Evolutionary conservation across 2,888 invertebrate species (phyloP).

Genomic region (Nineta flava): DNA sequence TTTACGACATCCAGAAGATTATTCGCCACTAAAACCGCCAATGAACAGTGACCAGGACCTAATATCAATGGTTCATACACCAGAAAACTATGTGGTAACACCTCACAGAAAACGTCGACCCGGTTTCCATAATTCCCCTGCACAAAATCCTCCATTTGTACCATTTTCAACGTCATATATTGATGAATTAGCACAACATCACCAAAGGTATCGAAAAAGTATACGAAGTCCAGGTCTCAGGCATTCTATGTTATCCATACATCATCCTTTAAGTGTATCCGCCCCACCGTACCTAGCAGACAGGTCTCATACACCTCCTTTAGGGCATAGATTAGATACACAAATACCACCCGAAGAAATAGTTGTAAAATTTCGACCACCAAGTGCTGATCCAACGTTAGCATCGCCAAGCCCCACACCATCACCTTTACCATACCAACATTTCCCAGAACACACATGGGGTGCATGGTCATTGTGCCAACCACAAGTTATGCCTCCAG

Average conservation of each 20-base stretch:
- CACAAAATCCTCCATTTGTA: constrained; percentile 75
- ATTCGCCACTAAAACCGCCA: constrained; percentile 46
- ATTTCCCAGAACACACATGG: constrained; percentile 35
- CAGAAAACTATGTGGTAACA: constrained; percentile 69
- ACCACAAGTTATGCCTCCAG: constrained; percentile 35
- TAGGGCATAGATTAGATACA: constrained; percentile 26
- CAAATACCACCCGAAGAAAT: constrained; percentile 33
- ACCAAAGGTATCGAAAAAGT: constrained; percentile 41
- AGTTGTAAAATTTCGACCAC: constrained; percentile 44
- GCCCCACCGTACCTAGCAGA: constrained; percentile 56
- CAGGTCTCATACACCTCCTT: constrained; percentile 42
- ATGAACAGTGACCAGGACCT: constrained; percentile 41
- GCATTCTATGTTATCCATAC: constrained; percentile 33
- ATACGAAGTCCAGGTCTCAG: constrained; percentile 26
- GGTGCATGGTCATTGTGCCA: constrained; percentile 49
- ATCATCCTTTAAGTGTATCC: constrained; percentile 48
- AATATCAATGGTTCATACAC: constrained; percentile 53
- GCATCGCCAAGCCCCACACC: constrained; percentile 28
- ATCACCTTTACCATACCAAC: constrained; percentile 19
- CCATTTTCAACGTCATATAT: constrained; percentile 63
- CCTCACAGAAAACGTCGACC: constrained; percentile 75
- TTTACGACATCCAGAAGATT: constrained; percentile 49
- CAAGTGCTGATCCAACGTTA: constrained; percentile 47
- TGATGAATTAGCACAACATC: constrained; percentile 48
- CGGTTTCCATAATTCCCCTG: constrained; percentile 75